Evolutionary conservation across 2,797 vertebrate species (phyloP), one percentile per base, ranked within the genome.

Genomic region (Nannoperca australis): DNA sequence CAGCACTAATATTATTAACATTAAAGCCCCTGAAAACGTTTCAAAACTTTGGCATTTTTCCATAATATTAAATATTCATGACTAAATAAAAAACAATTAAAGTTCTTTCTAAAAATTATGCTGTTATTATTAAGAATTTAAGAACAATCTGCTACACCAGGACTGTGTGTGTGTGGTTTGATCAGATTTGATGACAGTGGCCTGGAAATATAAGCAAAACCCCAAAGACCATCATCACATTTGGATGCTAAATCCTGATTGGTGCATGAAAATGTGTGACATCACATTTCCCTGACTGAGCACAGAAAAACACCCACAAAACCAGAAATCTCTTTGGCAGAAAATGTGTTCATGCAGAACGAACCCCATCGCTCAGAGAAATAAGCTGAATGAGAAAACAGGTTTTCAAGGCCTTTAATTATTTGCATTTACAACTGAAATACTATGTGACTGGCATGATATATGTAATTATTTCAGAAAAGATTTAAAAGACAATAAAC

Each of bases 21-120:
- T 50, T 45, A 38, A 66, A 38, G 24, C n/a, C 42, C 42, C 20
- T 45, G 34, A 66, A 63, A 32, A 61, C 36, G 40, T 30, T 58
- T 44, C n/a, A 59, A 65, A 42, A 42, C 15, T 55, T 1, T 2
- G 18, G 9, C 17, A 17, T 45, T 32, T 68, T 30, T 27, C 8
- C 15, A 34, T 64, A 34, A 13, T 10, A 47, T 8, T 3, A 14
- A n/a, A n/a, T 20, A 30, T 45, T 13, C 5, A 20, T 24, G 13
- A 22, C 20, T 59, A 7, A 15, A 14, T 4, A 22, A 22, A 60
- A 22, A 4, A 7, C 7, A 44, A 42, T 32, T 13, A 13, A 20
- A 64, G 30, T 20, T 27, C 1, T 27, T n/a, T n/a, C n/a, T n/a
- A n/a, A n/a, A 27, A 27, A 27, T 27, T 27, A 27, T 27, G 24